Base-by-base conservation (phyloP, 1,140 invertebrate species). In the Andrena cerasifolii region DNA sequence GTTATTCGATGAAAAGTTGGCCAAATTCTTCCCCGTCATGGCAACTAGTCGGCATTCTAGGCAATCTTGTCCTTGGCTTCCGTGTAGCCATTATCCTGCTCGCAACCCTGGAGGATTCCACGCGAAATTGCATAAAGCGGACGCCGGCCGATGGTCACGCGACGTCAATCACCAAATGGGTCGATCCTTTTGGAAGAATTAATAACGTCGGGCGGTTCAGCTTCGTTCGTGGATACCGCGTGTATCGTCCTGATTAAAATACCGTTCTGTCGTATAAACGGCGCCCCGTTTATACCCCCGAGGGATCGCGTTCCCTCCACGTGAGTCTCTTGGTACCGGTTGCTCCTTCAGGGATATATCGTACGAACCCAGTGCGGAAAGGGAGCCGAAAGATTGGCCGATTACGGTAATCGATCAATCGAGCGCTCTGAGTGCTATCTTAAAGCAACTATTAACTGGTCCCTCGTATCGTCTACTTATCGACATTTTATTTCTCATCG, bases 91-190 rank as follows among this genome's bases (percentile, higher is more conserved):
- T 82, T 62, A 72, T 75, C 28, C 62, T 49, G 24, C 12, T 71
- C n/a, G 47, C 61, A 56, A 49, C 71, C 66, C 82, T 81, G 83
- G 84, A 83, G 84, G 78, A 87, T 87, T 78, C 56, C 31, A 53
- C n/a, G 68, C 7, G 31, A 59, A 84, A 80, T 84, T 84, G 77
- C 53, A 54, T 80, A 84, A 84, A 78, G n/a, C n/a, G 68, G 67
- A 45, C 63, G 59, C 61, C n/a, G 58, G 66, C 70, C 40, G 78
- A 73, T 61, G 59, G 84, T 86, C 89, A 90, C 87, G 89, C 89
- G 77, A 89, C 82, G 87, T 87, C 88, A 88, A 89, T 89, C 89
- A 85, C 80, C 83, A 87, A 88, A 89, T 89, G 83, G 84, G 73
- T 84, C 78, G 86, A 82, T 82, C 49, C 71, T 84, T 54, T 61